A percentile compares a stretch with the other conserved stretches of the same genome.
Conservation (phyloP, 1,140 invertebrate species). For the Pachypeltis micranthus region DNA sequence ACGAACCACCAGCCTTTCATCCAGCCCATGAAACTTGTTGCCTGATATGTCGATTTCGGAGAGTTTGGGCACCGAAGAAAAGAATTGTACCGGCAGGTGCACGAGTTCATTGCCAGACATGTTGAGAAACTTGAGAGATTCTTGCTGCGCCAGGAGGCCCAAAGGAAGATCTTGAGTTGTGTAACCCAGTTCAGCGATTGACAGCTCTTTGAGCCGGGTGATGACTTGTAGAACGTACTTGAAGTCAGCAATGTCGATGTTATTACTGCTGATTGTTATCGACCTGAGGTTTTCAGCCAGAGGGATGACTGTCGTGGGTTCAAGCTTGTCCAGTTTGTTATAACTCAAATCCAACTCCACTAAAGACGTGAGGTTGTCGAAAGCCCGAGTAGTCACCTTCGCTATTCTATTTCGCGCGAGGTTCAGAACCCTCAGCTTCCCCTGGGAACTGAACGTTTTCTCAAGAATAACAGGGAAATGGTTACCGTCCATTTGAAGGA, state of each 20-base stretch:
- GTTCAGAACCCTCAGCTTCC: conserved; percentile 37
- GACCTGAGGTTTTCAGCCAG: conserved; percentile 45
- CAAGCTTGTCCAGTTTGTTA: conserved; percentile 55
- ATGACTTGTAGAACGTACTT: conserved; percentile 42
- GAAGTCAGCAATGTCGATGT: conserved; percentile 35
- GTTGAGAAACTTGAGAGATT: conserved; percentile 40
- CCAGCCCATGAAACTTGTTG: conserved; percentile 47
- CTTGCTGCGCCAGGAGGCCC: conserved; percentile 40
- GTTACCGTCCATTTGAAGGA: conserved; percentile 61
- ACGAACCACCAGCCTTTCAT: conserved; percentile 40
- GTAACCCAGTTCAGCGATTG: conserved; percentile 41
- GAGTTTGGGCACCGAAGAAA: conserved; percentile 43
- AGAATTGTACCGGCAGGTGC: conserved; percentile 40
- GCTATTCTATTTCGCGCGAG: conserved; percentile 59
- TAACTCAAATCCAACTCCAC: conserved; percentile 55
- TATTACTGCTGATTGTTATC: conserved; percentile 55
- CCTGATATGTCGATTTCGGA: conserved; percentile 47
- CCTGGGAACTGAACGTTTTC: conserved; percentile 49
- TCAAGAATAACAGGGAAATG: conserved; percentile 60
- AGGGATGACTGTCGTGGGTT: conserved; percentile 45
- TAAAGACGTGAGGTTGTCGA: conserved; percentile 51
- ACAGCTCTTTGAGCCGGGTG: conserved; percentile 42
- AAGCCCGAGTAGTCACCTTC: conserved; percentile 53
- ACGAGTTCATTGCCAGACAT: conserved; percentile 45
- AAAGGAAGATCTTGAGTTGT: conserved; percentile 36